Conservation (phyloP, 2,888 invertebrate species). For the Caenorhabditis sp. region DNA sequence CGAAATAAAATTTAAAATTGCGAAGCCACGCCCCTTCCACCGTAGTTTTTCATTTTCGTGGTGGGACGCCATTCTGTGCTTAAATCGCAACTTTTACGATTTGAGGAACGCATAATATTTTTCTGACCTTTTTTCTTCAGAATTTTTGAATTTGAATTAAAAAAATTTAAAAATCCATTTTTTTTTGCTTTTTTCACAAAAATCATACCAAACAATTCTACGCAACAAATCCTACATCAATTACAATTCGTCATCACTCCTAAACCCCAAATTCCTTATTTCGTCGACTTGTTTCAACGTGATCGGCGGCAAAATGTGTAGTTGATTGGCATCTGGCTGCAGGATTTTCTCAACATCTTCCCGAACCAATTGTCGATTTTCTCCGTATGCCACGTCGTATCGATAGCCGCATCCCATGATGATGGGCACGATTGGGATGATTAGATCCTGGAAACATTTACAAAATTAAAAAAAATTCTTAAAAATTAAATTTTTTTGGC, state of each 20-base stretch:
- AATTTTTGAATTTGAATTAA: too few species aligned
- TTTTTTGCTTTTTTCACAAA: too few species aligned
- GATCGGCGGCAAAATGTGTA: conserved; percentile 59
- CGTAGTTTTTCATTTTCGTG: too few species aligned
- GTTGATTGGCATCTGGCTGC: conserved; percentile 10
- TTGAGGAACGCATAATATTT: too few species aligned
- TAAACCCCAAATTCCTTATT: conserved; percentile 40
- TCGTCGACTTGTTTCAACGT: conserved; percentile 65
- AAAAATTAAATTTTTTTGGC: not conserved
- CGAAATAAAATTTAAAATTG: too few species aligned
- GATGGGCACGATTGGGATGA: conserved; percentile 75
- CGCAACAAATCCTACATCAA: too few species aligned
- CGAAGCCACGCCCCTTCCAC: too few species aligned
- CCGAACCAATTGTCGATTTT: conserved; percentile 55
- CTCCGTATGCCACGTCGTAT: conserved; percentile 72
- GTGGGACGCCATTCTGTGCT: too few species aligned
- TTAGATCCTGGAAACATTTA: conserved; percentile 66
- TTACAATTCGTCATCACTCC: not conserved
- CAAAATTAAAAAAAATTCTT: not conserved
- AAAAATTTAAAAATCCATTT: too few species aligned
- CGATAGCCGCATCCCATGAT: conserved; percentile 74
- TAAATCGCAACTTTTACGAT: too few species aligned
- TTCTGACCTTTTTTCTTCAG: too few species aligned
- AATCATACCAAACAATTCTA: too few species aligned
- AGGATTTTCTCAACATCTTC: conserved; percentile 63